phyloP scores from a whole-genome alignment of 2,113 vertebrate species.

The Neolamprologus sp. region DNA sequence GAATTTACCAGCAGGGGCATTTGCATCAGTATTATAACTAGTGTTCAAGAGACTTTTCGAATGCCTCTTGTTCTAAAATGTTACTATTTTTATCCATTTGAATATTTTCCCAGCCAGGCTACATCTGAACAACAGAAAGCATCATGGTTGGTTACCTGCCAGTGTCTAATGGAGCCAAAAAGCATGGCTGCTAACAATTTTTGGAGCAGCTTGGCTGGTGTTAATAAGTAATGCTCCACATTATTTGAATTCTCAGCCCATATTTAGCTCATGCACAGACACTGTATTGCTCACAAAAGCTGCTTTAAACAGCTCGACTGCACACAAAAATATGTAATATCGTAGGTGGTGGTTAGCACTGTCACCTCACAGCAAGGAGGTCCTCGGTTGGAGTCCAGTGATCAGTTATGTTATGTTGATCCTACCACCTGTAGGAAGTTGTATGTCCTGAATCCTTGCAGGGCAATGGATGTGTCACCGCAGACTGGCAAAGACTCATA shows the following conservation, averaged over 20 bases:
- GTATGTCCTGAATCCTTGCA: neutral
- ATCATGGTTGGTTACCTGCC: neutral
- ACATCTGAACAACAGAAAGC: neutral
- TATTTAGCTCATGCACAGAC: neutral
- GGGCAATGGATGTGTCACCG: neutral
- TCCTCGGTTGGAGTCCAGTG: neutral
- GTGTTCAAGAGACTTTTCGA: neutral
- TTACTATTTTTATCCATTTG: neutral
- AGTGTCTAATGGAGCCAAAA: neutral
- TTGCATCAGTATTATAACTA: neutral
- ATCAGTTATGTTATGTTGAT: neutral
- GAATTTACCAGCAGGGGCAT: neutral
- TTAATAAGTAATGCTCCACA: neutral
- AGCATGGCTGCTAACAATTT: neutral
- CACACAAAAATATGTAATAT: neutral
- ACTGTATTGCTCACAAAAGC: neutral
- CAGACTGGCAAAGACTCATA: neutral
- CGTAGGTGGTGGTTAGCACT: neutral
- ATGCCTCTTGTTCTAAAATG: neutral
- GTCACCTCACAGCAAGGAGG: neutral
- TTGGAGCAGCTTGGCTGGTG: neutral
- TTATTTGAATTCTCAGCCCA: neutral
- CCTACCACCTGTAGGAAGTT: neutral
- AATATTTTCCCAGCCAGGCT: neutral
- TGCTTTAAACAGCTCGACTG: neutral